Percentiles rank a stretch among this genome's conserved stretches.
Conservation (phyloP, 2,113 vertebrate genomes). For the Pimephales promelas region DNA sequence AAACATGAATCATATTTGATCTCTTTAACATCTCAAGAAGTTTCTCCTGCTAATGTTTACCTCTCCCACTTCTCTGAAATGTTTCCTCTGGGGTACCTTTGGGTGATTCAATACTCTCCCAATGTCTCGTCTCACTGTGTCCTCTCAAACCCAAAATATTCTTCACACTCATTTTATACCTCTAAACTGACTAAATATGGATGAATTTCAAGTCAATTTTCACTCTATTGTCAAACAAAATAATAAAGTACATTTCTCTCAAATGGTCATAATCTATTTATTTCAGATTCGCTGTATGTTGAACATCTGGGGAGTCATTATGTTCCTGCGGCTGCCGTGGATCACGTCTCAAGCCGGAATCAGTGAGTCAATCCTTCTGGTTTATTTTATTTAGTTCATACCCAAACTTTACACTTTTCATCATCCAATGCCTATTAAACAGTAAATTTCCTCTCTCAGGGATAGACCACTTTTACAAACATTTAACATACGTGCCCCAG, state of each 20-base stretch:
- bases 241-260: neutral
- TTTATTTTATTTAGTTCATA: neutral
- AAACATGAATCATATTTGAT: neutral
- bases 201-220: neutral
- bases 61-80: too few species aligned
- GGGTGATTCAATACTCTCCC: too few species aligned
- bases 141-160: too few species aligned
- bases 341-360: slow-evolving; percentile 74
- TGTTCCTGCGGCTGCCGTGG: slow-evolving; percentile 74
- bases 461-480: neutral
- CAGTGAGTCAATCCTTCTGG: neutral
- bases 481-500: neutral
- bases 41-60: neutral
- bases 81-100: too few species aligned
- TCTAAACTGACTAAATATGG: neutral
- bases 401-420: too few species aligned
- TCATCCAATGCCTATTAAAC: neutral
- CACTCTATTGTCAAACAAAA: neutral
- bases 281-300: slow-evolving; percentile 75
- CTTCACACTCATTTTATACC: neutral
- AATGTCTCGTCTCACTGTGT: too few species aligned
- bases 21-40: neutral
- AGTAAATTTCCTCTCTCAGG: neutral
- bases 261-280: too few species aligned
- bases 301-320: slow-evolving; percentile 76